A percentile compares a stretch with the other conserved stretches of the same genome.
Evolutionary conservation across 2,113 vertebrate genomes (phyloP).

Genomic region (Gnathonemus echidnorhynchus): DNA sequence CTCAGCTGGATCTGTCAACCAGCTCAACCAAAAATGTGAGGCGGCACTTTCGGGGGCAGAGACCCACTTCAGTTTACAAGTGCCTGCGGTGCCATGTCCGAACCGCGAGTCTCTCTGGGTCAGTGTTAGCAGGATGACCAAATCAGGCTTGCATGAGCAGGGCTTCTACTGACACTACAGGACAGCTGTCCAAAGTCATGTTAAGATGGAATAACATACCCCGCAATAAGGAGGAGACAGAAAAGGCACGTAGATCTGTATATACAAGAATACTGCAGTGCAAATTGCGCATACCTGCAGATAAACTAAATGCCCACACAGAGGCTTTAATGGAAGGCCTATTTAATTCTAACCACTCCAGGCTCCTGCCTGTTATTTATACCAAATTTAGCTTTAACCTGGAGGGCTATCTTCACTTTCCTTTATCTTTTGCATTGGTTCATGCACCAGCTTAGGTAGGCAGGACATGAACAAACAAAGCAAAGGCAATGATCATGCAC

Average conservation of each 20-base stretch:
- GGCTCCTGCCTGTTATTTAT: not conserved
- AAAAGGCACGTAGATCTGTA: not conserved
- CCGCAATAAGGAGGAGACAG: not conserved
- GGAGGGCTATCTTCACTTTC: not conserved
- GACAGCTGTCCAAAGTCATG: slow-evolving; percentile 31
- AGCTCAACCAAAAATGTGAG: slow-evolving; percentile 52
- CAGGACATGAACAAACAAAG: not conserved
- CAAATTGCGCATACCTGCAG: not conserved
- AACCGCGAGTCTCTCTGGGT: slow-evolving; percentile 41
- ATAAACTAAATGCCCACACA: not conserved
- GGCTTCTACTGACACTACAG: not conserved
- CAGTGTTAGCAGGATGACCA: slow-evolving; percentile 18
- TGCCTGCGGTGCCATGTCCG: slow-evolving; percentile 42
- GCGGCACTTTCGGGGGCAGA: slow-evolving; percentile 52
- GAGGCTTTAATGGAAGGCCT: not conserved
- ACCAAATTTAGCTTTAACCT: not conserved
- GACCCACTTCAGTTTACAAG: slow-evolving; percentile 62
- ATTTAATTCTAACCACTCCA: not conserved
- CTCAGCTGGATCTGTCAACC: slow-evolving; percentile 42
- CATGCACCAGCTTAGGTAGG: not conserved
- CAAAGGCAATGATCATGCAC: not conserved
- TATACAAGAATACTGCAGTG: not conserved
- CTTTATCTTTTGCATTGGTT: not conserved
- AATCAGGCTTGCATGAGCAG: too few species aligned
- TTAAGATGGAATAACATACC: not conserved